Conservation (phyloP, 2,888 invertebrate genomes). For the Listrodromus nycthemerus region DNA sequence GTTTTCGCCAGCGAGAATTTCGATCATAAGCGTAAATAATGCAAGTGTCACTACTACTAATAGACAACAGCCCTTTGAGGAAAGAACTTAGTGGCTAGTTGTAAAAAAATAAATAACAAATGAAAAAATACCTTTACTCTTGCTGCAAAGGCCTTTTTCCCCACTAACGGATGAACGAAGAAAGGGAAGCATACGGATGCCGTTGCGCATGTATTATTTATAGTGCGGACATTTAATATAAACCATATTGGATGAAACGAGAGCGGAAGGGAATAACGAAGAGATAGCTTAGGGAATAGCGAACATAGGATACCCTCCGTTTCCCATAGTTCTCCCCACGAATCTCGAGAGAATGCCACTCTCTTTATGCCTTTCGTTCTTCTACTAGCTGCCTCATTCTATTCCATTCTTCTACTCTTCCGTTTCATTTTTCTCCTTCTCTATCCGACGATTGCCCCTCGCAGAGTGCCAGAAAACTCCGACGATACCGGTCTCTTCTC, state of each 20-base stretch:
- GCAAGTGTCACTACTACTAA: neutral
- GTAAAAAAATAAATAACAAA: slow-evolving; percentile 2
- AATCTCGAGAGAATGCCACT: slow-evolving; percentile 57
- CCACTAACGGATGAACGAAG: slow-evolving; percentile 16
- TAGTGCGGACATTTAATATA: slow-evolving; percentile 40
- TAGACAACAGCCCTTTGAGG: neutral
- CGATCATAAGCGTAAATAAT: neutral
- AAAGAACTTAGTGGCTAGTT: neutral
- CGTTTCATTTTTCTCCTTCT: neutral
- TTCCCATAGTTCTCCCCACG: slow-evolving; percentile 42
- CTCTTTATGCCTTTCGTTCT: slow-evolving; percentile 55
- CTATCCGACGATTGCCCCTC: slow-evolving; percentile 11
- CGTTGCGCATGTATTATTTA: slow-evolving; percentile 33
- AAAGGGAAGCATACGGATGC: neutral
- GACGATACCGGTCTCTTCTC: slow-evolving; percentile 14
- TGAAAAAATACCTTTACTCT: slow-evolving; percentile 23
- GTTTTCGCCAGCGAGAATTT: neutral
- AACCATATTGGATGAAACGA: slow-evolving; percentile 48
- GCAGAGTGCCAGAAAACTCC: slow-evolving; percentile 8
- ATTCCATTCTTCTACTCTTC: slow-evolving; percentile 2
- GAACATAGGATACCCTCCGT: slow-evolving; percentile 18
- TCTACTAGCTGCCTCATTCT: slow-evolving; percentile 34
- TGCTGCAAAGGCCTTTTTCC: slow-evolving; percentile 37
- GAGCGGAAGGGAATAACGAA: slow-evolving; percentile 27
- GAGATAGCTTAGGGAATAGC: slow-evolving; percentile 16